Base-by-base conservation (phyloP, 1,140 invertebrate genomes). In the Bombyx mori region DNA sequence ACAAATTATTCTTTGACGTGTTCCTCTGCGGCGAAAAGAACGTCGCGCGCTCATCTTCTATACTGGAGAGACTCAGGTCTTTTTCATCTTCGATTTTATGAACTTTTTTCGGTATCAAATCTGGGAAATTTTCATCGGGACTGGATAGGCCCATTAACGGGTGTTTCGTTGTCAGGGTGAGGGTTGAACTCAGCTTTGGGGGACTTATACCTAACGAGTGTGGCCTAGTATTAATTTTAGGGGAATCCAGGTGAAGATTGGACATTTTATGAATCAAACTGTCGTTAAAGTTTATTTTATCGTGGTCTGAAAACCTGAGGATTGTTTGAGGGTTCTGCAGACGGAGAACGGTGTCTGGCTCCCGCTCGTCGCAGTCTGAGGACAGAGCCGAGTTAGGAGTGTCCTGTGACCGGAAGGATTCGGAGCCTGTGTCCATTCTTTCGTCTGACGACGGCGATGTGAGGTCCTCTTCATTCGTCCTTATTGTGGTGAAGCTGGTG, bases 371-470 rank as follows among this genome's bases (percentile, higher is more conserved):
- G 10, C 70, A 79, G 53, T 81, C 75, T 43, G 77, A 79, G 1
- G 68, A 72, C 8, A 65, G 61, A 7, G 72, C 68, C 0, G 82
- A 85, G 58, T 77, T 80, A 0, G 82, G 75, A 0, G 80, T 85
- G 44, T 77, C 72, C 54, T 79, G 79, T 2, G 69, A 79, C 8
- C 45, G 65, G 44, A 73, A 66, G 2, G 77, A 80, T 49, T 85
- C 82, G 0, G 82, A 82, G 1, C 71, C 77, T 0, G 82, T 86
- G 62, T 86, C 82, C 82, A 86, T 83, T 58, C 77, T 83, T 22
- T 83, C 80, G 56, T 83, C 82, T 48, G 79, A 86, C 9, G 82
- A 82, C 52, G 73, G 77, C n/a, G 79, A 80, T 56, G 71, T 80
- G 50, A 75, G 60, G 8, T 84, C 79, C 42, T 84, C 81, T 47